phyloP scores from a whole-genome alignment of 2,797 vertebrate species.

The Esox lucius region DNA sequence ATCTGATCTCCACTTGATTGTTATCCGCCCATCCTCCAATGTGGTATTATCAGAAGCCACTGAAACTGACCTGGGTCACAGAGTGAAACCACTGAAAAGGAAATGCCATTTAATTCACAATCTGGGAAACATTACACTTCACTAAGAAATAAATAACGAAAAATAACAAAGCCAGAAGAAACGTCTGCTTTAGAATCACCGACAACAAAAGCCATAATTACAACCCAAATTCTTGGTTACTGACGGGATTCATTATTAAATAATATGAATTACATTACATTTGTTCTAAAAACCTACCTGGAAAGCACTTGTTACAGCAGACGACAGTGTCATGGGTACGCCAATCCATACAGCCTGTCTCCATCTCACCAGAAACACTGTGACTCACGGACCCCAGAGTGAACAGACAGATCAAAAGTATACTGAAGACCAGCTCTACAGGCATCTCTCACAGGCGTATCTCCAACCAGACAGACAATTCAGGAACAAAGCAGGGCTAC shows the following conservation, averaged over 20 bases:
- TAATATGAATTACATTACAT: neutral
- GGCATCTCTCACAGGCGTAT: neutral
- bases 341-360: slow-evolving; percentile 55
- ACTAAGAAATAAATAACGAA: neutral
- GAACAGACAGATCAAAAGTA: slow-evolving; percentile 39
- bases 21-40: slow-evolving; percentile 30
- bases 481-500: slow-evolving; percentile 1
- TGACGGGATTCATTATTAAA: neutral
- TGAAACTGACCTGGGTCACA: slow-evolving; percentile 39
- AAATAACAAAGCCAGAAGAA: neutral
- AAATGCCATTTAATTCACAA: slow-evolving; percentile 23
- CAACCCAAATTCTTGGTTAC: neutral
- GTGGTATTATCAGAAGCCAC: slow-evolving; percentile 67
- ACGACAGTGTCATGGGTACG: fast-evolving
- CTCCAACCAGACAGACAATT: neutral
- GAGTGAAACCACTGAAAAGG: slow-evolving; percentile 23
- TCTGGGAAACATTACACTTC: slow-evolving; percentile 28
- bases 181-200: neutral
- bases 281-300: slow-evolving; percentile 54
- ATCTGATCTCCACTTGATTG: neutral
- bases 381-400: slow-evolving; percentile 20
- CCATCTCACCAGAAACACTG: neutral
- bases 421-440: slow-evolving; percentile 46
- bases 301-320: slow-evolving; percentile 59
- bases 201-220: neutral